Evolutionary conservation across 2,888 invertebrate species (phyloP).

Genomic region (Drosophila meridionalis): DNA sequence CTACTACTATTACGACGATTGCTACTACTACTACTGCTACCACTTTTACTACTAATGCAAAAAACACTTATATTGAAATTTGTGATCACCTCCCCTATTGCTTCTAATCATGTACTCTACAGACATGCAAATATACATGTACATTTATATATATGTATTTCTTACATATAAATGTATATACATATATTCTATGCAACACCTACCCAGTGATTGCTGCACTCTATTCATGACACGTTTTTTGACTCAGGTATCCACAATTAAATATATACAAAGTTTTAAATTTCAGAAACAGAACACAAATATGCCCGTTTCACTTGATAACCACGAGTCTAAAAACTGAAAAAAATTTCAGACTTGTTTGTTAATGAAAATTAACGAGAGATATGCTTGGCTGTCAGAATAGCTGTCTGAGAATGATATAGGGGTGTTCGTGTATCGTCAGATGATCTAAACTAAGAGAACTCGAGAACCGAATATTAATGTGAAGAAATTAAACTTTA

Average conservation of each 20-base stretch:
- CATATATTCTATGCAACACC: background rate
- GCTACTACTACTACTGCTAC: background rate
- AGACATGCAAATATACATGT: background rate
- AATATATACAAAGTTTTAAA: background rate
- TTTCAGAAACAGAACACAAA: background rate
- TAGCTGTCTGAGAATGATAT: slow-evolving; percentile 13
- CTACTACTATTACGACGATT: background rate
- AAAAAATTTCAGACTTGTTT: slow-evolving; percentile 21
- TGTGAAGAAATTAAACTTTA: background rate
- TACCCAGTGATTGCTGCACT: too few relatives aligned
- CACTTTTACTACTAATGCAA: background rate
- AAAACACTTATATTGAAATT: background rate
- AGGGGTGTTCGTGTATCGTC: background rate
- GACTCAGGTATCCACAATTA: background rate
- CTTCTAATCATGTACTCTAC: too few relatives aligned
- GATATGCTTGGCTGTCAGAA: slow-evolving; percentile 13
- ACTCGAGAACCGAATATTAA: background rate
- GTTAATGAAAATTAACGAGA: slow-evolving; percentile 17
- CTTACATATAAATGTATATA: background rate
- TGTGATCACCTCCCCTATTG: background rate
- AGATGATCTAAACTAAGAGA: background rate
- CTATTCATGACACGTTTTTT: background rate
- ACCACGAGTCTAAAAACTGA: background rate
- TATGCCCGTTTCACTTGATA: slow-evolving; percentile 1
- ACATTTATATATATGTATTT: too few relatives aligned